Evolutionary conservation across 2,888 invertebrate species (phyloP).

Genomic region (Philhelius pedissequus): DNA sequence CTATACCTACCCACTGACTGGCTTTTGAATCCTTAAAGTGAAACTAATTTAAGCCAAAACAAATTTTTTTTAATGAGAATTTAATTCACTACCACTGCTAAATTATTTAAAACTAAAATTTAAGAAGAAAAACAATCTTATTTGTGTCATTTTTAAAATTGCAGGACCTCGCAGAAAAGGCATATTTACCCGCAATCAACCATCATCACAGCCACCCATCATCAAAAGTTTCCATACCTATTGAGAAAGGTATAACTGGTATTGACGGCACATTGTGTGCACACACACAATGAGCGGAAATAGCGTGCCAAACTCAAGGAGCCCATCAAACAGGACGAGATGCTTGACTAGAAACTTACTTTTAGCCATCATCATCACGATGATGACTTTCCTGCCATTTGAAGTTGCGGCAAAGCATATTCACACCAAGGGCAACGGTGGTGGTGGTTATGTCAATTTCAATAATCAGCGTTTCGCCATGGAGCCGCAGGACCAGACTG

Average conservation of each 20-base stretch:
- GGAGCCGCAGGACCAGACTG: conserved; percentile 94
- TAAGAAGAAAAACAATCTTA: neutral
- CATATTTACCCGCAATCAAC: neutral
- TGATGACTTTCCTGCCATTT: conserved; percentile 47
- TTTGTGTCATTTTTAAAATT: conserved; percentile 44
- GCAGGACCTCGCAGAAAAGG: conserved; percentile 36
- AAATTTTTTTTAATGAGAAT: conserved; percentile 63
- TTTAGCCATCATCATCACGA: conserved; percentile 28
- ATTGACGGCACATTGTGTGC: conserved; percentile 44
- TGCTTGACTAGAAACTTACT: conserved; percentile 5
- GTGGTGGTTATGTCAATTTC: conserved; percentile 72
- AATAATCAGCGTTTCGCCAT: conserved; percentile 90
- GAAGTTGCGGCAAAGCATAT: conserved; percentile 53
- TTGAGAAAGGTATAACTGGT: conserved; percentile 41
- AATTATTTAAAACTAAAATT: neutral
- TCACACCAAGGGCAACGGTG: conserved; percentile 27
- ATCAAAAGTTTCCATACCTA: neutral
- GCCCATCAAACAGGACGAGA: conserved; percentile 16
- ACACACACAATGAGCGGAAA: conserved; percentile 52
- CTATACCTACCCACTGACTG: neutral
- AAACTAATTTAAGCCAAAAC: conserved; percentile 58
- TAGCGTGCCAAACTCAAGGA: conserved; percentile 57
- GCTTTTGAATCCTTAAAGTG: conserved; percentile 41
- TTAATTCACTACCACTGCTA: conserved; percentile 50
- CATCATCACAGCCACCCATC: neutral